Evolutionary conservation across 2,113 vertebrate species (phyloP).

Genomic region (Tursiops truncatus): DNA sequence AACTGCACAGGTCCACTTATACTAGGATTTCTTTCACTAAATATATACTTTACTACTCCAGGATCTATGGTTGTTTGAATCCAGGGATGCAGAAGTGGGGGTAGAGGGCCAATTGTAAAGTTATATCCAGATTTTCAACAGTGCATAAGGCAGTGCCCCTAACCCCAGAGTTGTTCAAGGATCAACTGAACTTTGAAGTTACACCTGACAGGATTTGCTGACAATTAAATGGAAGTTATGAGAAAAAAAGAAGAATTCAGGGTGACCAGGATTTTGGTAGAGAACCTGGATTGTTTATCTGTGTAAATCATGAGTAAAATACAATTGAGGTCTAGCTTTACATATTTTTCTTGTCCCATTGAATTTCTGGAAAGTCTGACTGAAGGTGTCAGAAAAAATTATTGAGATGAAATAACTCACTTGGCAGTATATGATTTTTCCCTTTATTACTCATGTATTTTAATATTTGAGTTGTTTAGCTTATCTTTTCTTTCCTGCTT

Average conservation of each 20-base stretch:
- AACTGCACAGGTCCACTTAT: not conserved
- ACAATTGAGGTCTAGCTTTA: not conserved
- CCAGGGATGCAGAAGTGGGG: not conserved
- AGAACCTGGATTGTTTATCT: not conserved
- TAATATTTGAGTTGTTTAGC: not conserved
- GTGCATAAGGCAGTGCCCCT: not conserved
- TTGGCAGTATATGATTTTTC: not conserved
- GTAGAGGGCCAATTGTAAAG: not conserved
- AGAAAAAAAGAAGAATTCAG: not conserved
- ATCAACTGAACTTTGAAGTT: not conserved
- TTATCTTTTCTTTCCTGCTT: not conserved
- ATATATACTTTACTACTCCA: not conserved
- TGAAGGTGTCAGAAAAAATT: not conserved
- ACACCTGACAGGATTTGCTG: not conserved
- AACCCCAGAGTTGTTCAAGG: not conserved
- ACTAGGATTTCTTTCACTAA: not conserved
- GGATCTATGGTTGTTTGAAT: not conserved
- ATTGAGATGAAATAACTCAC: not conserved
- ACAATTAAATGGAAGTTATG: not conserved
- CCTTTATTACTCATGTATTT: not conserved
- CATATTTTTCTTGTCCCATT: not conserved
- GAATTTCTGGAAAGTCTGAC: conserved; percentile 6
- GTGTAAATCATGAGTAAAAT: not conserved
- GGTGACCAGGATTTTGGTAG: not conserved
- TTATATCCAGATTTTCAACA: not conserved